Conservation (phyloP, 2,888 invertebrate species). For the Tribolium freemani region DNA sequence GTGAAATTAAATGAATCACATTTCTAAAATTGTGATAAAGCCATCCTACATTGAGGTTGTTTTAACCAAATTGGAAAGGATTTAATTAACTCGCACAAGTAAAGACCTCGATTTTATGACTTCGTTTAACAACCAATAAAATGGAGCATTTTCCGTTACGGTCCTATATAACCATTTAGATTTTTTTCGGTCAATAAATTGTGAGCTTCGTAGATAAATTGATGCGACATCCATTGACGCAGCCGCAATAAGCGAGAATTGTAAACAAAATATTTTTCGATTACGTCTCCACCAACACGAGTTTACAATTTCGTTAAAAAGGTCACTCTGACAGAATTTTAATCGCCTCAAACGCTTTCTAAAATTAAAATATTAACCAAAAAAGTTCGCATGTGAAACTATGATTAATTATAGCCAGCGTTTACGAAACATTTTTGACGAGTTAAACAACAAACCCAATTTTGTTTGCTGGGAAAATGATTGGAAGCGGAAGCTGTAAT, state of each 20-base stretch:
- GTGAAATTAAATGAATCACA: neutral
- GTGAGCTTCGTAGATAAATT: conserved; percentile 26
- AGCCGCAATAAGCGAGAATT: conserved; percentile 1
- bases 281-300: neutral
- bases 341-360: neutral
- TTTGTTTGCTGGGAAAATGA: conserved; percentile 4
- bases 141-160: conserved; percentile 34
- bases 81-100: conserved; percentile 37
- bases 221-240: conserved; percentile 21
- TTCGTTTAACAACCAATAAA: conserved; percentile 38
- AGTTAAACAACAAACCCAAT: neutral
- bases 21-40: neutral
- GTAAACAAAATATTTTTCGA: conserved; percentile 20
- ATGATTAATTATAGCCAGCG: conserved; percentile 4
- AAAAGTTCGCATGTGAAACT: conserved; percentile 4
- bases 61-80: conserved; percentile 30
- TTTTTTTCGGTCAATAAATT: conserved; percentile 39
- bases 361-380: conserved; percentile 13
- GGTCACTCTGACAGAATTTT: neutral
- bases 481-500: conserved; percentile 29
- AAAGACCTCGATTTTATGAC: conserved; percentile 35
- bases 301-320: neutral
- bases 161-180: conserved; percentile 28
- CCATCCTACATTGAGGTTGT: conserved; percentile 4
- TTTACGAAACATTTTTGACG: conserved; percentile 1